Conservation (phyloP, 2,888 invertebrate genomes). For the Spisula solida region DNA sequence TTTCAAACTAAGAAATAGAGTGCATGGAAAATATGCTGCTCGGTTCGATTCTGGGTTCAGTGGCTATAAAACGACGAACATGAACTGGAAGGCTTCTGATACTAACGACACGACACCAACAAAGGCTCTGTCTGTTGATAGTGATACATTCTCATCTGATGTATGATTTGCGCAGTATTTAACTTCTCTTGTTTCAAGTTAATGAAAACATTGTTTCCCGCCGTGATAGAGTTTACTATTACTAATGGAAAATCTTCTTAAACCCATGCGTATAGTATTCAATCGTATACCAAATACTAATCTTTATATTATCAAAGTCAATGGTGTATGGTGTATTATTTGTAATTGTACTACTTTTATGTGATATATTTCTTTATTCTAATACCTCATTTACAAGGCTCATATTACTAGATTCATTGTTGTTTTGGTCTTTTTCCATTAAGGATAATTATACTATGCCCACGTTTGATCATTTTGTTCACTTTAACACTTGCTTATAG, state of each 20-base stretch:
- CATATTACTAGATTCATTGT: too few species aligned
- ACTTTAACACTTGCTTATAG: too few species aligned
- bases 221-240: neutral
- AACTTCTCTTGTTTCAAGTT: too few species aligned
- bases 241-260: neutral
- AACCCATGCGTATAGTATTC: neutral
- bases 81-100: slow-evolving; percentile 18
- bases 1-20: slow-evolving; percentile 63
- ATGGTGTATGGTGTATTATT: neutral
- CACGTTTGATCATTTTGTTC: too few species aligned
- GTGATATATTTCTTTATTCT: too few species aligned
- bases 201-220: neutral
- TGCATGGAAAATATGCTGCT: slow-evolving; percentile 43
- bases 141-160: slow-evolving; percentile 34
- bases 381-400: too few species aligned
- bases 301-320: neutral
- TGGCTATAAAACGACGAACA: slow-evolving; percentile 8
- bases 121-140: slow-evolving; percentile 23
- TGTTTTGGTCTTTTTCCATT: too few species aligned
- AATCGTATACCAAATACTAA: neutral
- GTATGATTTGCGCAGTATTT: neutral
- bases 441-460: too few species aligned
- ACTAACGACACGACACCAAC: neutral
- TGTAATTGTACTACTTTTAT: neutral
- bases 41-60: slow-evolving; percentile 6